Percentiles rank a stretch among this genome's conserved stretches.
Evolutionary conservation across 2,113 vertebrate genomes (phyloP).

Genomic region (Phyllostomus hastatus): DNA sequence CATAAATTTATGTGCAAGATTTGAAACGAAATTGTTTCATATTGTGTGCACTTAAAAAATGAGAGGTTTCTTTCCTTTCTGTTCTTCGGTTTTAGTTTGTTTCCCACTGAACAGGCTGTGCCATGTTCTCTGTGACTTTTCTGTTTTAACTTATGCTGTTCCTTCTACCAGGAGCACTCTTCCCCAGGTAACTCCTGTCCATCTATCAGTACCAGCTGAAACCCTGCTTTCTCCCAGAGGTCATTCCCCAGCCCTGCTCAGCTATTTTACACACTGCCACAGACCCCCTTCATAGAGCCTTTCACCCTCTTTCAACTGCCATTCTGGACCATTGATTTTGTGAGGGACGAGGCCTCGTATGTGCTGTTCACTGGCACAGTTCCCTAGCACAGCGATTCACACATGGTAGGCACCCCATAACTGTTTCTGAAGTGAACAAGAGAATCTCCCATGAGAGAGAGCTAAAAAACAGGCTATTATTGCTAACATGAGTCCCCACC

Average conservation of each 20-base stretch:
- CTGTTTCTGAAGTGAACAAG: not conserved
- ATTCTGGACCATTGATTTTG: not conserved
- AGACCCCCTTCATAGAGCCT: not conserved
- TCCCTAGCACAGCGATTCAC: not conserved
- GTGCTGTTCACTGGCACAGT: not conserved
- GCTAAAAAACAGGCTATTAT: not conserved
- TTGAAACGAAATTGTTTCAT: conserved; percentile 24
- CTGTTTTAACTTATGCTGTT: not conserved
- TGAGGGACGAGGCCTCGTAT: not conserved
- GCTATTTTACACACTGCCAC: not conserved
- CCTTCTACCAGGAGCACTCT: not conserved
- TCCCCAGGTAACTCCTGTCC: not conserved
- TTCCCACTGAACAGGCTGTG: not conserved
- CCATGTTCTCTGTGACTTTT: not conserved
- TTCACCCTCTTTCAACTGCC: not conserved
- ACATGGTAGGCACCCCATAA: not conserved
- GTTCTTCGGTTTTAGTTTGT: not conserved
- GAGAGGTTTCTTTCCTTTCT: not conserved
- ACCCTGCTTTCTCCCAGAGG: not conserved
- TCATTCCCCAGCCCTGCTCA: not conserved
- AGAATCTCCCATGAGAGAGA: not conserved
- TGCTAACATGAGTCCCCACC: not conserved
- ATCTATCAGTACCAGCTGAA: not conserved
- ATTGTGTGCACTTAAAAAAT: not conserved
- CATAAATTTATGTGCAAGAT: conserved; percentile 9